Evolutionary conservation across 2,797 vertebrate species (phyloP), one percentile per base, ranked within the genome.

Genomic region (Periophthalmus magnuspinnatus): DNA sequence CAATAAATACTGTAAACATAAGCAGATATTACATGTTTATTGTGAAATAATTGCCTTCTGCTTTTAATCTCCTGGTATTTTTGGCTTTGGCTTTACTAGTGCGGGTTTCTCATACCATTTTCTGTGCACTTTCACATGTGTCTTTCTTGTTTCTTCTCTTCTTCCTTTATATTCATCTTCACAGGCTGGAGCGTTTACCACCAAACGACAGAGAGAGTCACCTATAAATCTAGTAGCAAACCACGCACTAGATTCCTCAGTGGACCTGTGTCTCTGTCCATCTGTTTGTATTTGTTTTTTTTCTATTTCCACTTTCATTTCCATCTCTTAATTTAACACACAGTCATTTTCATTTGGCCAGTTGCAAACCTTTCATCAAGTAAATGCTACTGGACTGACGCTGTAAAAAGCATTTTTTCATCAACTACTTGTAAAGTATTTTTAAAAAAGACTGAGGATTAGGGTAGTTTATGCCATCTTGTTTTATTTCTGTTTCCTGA

Each of bases 201-300:
- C 93, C 96, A 97, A 95, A 95, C 97, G 87, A 95, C 97, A 95
- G 97, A 99, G 95, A 97, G 96, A 95, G 95, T 97, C 95, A 95
- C 96, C 95, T 96, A 97, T 97, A 99, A 99, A 95, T 97, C 97
- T 96, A 98, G 95, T 96, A 97, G 96, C 96, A 99, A 99, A 98
- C 97, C 97, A 92, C 97, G 97, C 93, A 95, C 98, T 95, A 96
- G 98, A 99, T 99, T 99, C 97, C 97, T 99, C 96, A 99, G 96
- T 97, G 98, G 98, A 96, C 97, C 98, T 94, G 97, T 99, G 96
- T 99, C 98, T 98, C 97, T 99, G 95, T 98, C 98, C 97, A 99
- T 99, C 98, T 99, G 98, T 98, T 97, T 97, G 97, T 98, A 97
- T 97, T 98, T 97, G 96, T 98, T 99, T 95, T 99, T 95, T 96